Evolutionary conservation across 2,888 invertebrate genomes (phyloP), one percentile per base, ranked within the genome.

Genomic region (Thelaira solivaga): DNA sequence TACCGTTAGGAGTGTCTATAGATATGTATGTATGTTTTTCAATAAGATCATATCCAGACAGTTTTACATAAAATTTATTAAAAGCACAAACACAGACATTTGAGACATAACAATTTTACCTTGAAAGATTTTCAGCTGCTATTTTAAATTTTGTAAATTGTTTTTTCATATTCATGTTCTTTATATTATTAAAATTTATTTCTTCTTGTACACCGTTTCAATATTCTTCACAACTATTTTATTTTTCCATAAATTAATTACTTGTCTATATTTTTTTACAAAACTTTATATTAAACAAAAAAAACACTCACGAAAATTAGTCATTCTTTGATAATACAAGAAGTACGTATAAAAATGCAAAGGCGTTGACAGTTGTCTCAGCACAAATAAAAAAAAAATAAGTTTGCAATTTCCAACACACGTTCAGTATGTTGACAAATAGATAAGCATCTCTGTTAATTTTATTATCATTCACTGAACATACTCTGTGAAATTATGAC

Each of bases 131-230:
- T 83, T 89, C 89, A 80, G 89, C 89, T 68, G 88, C 89, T 82
- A 87, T 88, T 88, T 88, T 89, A 39, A 89, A 87, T 87, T 89
- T 89, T 61, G 89, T 87, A 82, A 89, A 87, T 85, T 89, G 89
- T 83, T 88, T 89, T 85, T 88, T 89, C 89, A 89, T 89, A 81
- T 86, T 86, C 22, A 59, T 34, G 1, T 26, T 26, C 22, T 45
- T 62, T 62, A 13, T 36, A 45, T 53, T 29, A 47, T 34, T 43
- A 71, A 53, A 57, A 67, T 31, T 16, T 11, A 47, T 64, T 51
- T 51, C 57, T 55, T n/a, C 81, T 36, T 36, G 26, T 10, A 53
- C 69, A 73, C 69, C 61, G 53, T 57, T 74, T 41, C 24, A 13
- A 51, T 45, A 67, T 11, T 55, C 13, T 61, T 61, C 49, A 41